A percentile compares a stretch with the other conserved stretches of the same genome.
Evolutionary conservation across 1,140 invertebrate genomes (phyloP).

Genomic region (Leptinotarsa undecemlineata): DNA sequence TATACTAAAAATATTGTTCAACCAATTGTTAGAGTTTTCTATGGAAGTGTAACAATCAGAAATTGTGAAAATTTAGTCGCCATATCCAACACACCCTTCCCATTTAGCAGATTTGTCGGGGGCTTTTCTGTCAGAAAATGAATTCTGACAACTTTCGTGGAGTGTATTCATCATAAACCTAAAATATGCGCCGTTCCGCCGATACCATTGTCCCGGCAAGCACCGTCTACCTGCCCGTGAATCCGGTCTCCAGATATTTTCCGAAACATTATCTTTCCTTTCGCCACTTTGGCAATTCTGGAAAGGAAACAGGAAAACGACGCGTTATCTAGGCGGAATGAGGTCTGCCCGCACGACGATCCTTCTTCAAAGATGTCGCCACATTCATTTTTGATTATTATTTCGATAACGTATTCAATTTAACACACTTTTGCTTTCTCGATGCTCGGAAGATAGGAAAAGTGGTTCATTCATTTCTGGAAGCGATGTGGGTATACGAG

Average conservation of each 20-base stretch:
- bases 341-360: background rate
- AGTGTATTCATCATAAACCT: constrained; percentile 5
- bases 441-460: background rate
- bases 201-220: constrained; percentile 1
- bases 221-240: constrained; percentile 33
- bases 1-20: too few relatives aligned
- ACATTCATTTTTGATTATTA: constrained; percentile 22
- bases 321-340: constrained; percentile 20
- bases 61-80: too few relatives aligned
- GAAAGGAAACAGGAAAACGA: constrained; percentile 23
- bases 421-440: constrained; percentile 11
- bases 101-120: too few relatives aligned
- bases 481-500: background rate
- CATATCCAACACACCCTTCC: too few relatives aligned
- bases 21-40: too few relatives aligned
- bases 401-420: constrained; percentile 16
- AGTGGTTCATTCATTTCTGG: background rate
- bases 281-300: constrained; percentile 24
- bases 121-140: background rate
- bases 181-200: background rate
- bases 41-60: too few relatives aligned
- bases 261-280: constrained; percentile 23
- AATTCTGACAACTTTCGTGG: background rate
- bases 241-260: constrained; percentile 24
- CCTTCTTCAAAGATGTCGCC: constrained; percentile 8